phyloP scores from a whole-genome alignment of 2,797 vertebrate genomes.

The Oreonectes daqikongensis region DNA sequence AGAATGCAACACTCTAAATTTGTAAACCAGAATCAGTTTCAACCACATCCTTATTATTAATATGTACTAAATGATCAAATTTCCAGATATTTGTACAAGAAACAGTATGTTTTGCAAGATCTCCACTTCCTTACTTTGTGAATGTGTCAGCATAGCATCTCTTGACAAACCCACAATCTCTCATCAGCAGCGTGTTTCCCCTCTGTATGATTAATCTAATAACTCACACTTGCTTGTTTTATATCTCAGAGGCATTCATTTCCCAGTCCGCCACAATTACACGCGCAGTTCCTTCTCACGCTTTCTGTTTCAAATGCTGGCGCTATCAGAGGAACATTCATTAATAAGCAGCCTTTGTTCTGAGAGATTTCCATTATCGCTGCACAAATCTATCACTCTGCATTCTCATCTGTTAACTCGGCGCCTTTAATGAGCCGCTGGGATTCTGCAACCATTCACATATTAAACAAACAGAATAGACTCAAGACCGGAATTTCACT shows the following conservation, averaged over 20 bases:
- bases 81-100: too few relatives aligned
- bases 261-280: slow-evolving; percentile 42
- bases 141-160: slow-evolving; percentile 10
- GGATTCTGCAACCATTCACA: slow-evolving; percentile 29
- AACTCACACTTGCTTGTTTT: slow-evolving; percentile 50
- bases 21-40: neutral
- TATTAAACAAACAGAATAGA: slow-evolving; percentile 13
- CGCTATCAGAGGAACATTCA: slow-evolving; percentile 58
- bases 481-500: slow-evolving; percentile 2
- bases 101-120: too few relatives aligned
- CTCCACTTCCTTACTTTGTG: too few relatives aligned
- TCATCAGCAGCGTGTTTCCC: slow-evolving; percentile 33
- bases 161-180: slow-evolving; percentile 38
- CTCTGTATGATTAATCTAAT: slow-evolving; percentile 42
- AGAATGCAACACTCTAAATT: neutral
- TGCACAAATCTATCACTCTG: slow-evolving; percentile 40
- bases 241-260: slow-evolving; percentile 54
- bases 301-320: slow-evolving; percentile 49
- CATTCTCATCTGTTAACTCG: slow-evolving; percentile 58
- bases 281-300: slow-evolving; percentile 31
- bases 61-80: too few relatives aligned
- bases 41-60: neutral
- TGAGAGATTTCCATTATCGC: slow-evolving; percentile 54
- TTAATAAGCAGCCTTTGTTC: slow-evolving; percentile 61
- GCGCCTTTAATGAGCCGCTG: slow-evolving; percentile 53